Conservation (phyloP, 2,113 vertebrate genomes). For the Speoplatyrhinus poulsoni region DNA sequence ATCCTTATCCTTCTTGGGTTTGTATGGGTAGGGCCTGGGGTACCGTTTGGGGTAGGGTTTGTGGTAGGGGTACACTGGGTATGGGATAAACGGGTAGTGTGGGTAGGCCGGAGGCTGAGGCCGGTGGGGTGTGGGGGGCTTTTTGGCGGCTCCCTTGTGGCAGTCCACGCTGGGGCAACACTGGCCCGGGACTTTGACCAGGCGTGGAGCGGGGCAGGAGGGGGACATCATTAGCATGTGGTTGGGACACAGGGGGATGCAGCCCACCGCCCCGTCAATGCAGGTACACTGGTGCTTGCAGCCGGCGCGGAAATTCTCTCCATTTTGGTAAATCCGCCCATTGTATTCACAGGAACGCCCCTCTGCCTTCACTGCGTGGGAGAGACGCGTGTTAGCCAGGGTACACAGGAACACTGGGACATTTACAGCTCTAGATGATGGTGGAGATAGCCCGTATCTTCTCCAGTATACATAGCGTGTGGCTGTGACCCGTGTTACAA, state of each 20-base stretch:
- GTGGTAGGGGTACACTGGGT: constrained; percentile 57
- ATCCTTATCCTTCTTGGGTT: constrained; percentile 64
- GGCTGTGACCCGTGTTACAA: no score
- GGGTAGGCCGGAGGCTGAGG: constrained; percentile 53
- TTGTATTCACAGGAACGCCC: constrained; percentile 83
- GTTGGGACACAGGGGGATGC: constrained; percentile 79
- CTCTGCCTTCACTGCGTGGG: constrained; percentile 76
- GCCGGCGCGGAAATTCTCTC: constrained; percentile 79
- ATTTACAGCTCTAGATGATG: no score
- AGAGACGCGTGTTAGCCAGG: neutral
- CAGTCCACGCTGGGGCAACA: constrained; percentile 81
- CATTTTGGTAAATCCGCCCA: constrained; percentile 80
- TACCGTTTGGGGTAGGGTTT: constrained; percentile 57
- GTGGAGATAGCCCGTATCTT: no score
- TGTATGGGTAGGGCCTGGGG: constrained; percentile 60
- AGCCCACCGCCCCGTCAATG: constrained; percentile 83
- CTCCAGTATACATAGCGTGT: no score
- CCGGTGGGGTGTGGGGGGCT: constrained; percentile 41
- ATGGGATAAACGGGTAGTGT: constrained; percentile 63
- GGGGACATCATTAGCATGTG: constrained; percentile 71
- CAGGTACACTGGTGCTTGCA: constrained; percentile 86
- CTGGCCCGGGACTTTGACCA: constrained; percentile 79
- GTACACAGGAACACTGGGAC: no score
- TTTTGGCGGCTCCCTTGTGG: constrained; percentile 50
- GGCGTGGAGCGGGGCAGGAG: constrained; percentile 73